phyloP scores from a whole-genome alignment of 2,888 invertebrate genomes.

The Drosophila neonasuta region DNA sequence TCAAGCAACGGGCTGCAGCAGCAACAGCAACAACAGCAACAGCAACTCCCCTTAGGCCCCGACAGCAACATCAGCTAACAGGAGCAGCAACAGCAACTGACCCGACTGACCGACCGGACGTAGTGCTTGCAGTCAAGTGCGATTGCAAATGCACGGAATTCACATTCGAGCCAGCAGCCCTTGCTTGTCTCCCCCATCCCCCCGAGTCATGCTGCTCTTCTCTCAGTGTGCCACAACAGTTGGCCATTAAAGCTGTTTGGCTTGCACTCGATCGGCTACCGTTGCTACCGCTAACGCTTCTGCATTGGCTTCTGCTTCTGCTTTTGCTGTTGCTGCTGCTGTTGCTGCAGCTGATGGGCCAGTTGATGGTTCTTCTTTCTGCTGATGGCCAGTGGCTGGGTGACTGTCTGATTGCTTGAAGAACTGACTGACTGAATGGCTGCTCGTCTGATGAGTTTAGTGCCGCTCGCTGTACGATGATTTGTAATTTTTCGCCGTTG shows the following conservation, averaged over 20 bases:
- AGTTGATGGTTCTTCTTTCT: conserved; percentile 39
- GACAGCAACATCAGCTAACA: conserved; percentile 27
- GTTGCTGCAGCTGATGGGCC: conserved; percentile 39
- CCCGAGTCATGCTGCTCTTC: not conserved
- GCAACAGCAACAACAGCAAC: conserved; percentile 16
- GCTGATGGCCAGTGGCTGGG: conserved; percentile 41
- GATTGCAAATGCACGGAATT: conserved; percentile 78
- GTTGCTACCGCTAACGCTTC: conserved; percentile 60
- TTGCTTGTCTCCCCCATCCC: not conserved
- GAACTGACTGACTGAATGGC: conserved; percentile 10
- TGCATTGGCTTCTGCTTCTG: conserved; percentile 26
- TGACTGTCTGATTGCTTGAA: conserved; percentile 2
- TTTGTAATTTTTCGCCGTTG: conserved; percentile 67
- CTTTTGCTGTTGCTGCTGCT: conserved; percentile 7
- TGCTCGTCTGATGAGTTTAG: conserved; percentile 68
- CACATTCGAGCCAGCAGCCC: conserved; percentile 61
- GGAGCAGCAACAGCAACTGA: conserved; percentile 35
- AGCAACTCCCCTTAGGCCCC: conserved; percentile 37
- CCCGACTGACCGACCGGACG: conserved; percentile 65
- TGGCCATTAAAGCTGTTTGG: conserved; percentile 68
- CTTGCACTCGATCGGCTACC: conserved; percentile 68
- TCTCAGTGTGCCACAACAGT: conserved; percentile 23
- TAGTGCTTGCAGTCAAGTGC: conserved; percentile 70
- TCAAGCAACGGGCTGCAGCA: conserved; percentile 45
- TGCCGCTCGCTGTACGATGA: conserved; percentile 68